phyloP scores from a whole-genome alignment of 2,797 vertebrate genomes.

The Rhadinocentrus ornatus region DNA sequence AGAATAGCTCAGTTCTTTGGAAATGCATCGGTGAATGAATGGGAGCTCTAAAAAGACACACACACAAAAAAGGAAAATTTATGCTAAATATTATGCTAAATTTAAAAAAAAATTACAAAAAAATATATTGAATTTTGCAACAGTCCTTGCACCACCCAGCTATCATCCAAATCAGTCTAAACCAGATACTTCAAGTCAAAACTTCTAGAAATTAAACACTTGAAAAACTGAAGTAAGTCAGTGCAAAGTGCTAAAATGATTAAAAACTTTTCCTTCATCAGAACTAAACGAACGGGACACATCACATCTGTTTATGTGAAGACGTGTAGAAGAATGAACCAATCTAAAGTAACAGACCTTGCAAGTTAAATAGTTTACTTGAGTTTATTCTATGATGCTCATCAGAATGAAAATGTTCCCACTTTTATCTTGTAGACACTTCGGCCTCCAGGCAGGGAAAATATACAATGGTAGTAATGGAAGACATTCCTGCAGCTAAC shows the following conservation, averaged over 20 bases:
- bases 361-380: no score
- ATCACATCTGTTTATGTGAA: no score
- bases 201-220: no score
- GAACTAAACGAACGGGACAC: no score
- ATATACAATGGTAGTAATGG: not conserved
- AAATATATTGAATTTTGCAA: not conserved
- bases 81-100: not conserved
- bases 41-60: conserved; percentile 26
- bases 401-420: not conserved
- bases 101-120: not conserved
- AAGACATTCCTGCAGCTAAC: not conserved
- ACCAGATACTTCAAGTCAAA: no score
- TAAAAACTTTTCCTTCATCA: no score
- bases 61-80: conserved; percentile 1
- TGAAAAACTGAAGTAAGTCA: no score
- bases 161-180: no score
- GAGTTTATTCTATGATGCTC: not conserved
- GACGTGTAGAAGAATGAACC: no score
- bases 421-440: not conserved
- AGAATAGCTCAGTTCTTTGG: conserved; percentile 12
- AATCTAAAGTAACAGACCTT: no score
- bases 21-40: not conserved
- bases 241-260: no score
- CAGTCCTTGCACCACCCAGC: not conserved
- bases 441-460: not conserved